Evolutionary conservation across 53 echinoderm and acorn worm species (phyloP).

Genomic region (Stichopus horrens): DNA sequence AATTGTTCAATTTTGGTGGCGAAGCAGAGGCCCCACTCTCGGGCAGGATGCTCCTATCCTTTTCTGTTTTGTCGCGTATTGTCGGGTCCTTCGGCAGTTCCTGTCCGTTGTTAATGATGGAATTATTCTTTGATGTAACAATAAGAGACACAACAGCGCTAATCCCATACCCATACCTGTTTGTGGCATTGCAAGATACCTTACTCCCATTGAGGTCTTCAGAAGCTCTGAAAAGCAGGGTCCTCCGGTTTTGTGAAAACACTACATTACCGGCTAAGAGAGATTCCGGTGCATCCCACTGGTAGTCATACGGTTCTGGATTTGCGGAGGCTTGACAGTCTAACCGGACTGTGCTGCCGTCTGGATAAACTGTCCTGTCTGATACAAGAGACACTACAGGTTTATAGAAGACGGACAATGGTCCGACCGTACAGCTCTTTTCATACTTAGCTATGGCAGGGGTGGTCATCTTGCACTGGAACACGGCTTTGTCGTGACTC

Average conservation of each 20-base stretch:
- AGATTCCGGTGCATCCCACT: conserved; percentile 58
- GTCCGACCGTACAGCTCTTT: conserved; percentile 69
- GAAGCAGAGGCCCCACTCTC: conserved; percentile 45
- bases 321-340: conserved; percentile 71
- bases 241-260: conserved; percentile 53
- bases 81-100: not conserved
- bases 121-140: conserved; percentile 11
- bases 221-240: conserved; percentile 53
- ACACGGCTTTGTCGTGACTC: conserved; percentile 65
- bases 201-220: conserved; percentile 58
- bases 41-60: conserved; percentile 1
- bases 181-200: conserved; percentile 77
- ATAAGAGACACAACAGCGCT: conserved; percentile 37
- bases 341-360: conserved; percentile 58
- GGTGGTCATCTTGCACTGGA: conserved; percentile 78
- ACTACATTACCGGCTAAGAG: conserved; percentile 1
- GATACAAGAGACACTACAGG: conserved; percentile 62
- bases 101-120: not conserved
- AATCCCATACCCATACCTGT: conserved; percentile 51
- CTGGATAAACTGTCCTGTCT: conserved; percentile 12
- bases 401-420: conserved; percentile 60
- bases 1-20: conserved; percentile 59
- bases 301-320: conserved; percentile 61
- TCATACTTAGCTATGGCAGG: conserved; percentile 49
- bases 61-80: not conserved